Evolutionary conservation across 2,888 invertebrate genomes (phyloP).

Genomic region (Plagodis pulveraria): DNA sequence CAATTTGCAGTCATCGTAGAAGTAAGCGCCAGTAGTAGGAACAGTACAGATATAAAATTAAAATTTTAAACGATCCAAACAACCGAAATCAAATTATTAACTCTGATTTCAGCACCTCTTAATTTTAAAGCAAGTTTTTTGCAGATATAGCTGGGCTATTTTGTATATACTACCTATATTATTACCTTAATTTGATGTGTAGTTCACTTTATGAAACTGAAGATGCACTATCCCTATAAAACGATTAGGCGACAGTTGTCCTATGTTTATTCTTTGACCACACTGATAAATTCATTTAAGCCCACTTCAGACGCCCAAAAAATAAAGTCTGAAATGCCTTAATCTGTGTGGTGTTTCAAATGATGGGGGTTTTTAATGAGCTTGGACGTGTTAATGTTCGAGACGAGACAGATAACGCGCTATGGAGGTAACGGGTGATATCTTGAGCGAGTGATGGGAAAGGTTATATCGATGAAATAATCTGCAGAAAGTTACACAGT

Average conservation of each 20-base stretch:
- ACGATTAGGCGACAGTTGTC: slow-evolving; percentile 9
- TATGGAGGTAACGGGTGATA: slow-evolving; percentile 58
- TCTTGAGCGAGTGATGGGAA: slow-evolving; percentile 40
- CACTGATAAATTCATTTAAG: neutral
- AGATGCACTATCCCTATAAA: neutral
- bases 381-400: slow-evolving; percentile 74
- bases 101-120: no score
- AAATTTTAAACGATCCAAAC: no score
- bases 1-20: no score
- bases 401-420: slow-evolving; percentile 68
- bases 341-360: slow-evolving; percentile 18
- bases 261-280: neutral
- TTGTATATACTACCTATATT: no score
- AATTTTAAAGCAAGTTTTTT: no score
- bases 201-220: neutral
- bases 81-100: no score
- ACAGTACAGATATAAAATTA: no score
- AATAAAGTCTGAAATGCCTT: neutral
- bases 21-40: no score
- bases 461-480: neutral
- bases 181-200: neutral
- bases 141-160: neutral
- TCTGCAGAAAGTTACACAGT: no score
- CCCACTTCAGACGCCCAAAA: neutral
- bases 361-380: slow-evolving; percentile 66